Evolutionary conservation across 1,140 invertebrate genomes (phyloP).

Genomic region (Diorhabda carinulata): DNA sequence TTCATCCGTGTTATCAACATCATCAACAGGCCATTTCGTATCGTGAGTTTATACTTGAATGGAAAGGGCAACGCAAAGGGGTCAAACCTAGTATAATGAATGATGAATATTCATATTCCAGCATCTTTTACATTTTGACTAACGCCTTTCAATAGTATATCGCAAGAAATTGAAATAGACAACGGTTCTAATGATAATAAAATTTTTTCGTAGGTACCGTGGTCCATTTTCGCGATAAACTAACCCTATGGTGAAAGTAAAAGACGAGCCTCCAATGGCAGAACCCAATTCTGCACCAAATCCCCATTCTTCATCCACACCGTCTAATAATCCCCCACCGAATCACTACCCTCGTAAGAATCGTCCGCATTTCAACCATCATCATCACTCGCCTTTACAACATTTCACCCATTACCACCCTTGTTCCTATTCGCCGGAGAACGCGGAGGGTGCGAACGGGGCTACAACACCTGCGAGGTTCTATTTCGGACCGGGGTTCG

Average conservation of each 20-base stretch:
- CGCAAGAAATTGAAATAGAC: too few species aligned
- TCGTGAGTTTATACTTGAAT: too few species aligned
- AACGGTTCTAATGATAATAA: neutral
- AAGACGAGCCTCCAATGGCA: constrained; percentile 42
- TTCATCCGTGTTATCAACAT: too few species aligned
- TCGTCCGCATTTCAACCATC: constrained; percentile 34
- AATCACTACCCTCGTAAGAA: constrained; percentile 23
- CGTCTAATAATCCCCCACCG: constrained; percentile 10
- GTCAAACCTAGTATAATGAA: too few species aligned
- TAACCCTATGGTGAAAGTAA: constrained; percentile 45
- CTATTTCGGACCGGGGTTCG: constrained; percentile 53
- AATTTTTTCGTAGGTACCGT: constrained; percentile 15
- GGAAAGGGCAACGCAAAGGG: too few species aligned
- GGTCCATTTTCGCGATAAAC: constrained; percentile 10
- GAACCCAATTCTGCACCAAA: constrained; percentile 31
- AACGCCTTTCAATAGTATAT: too few species aligned
- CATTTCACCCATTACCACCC: constrained; percentile 47
- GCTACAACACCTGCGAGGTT: constrained; percentile 46
- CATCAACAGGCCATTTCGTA: too few species aligned
- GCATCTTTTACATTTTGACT: too few species aligned
- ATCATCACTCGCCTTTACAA: constrained; percentile 39
- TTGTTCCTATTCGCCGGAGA: constrained; percentile 43
- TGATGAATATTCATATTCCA: too few species aligned
- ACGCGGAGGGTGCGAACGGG: constrained; percentile 24
- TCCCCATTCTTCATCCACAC: constrained; percentile 26